phyloP scores from a whole-genome alignment of 1,140 invertebrate species.

The Protaetia brevitarsis region DNA sequence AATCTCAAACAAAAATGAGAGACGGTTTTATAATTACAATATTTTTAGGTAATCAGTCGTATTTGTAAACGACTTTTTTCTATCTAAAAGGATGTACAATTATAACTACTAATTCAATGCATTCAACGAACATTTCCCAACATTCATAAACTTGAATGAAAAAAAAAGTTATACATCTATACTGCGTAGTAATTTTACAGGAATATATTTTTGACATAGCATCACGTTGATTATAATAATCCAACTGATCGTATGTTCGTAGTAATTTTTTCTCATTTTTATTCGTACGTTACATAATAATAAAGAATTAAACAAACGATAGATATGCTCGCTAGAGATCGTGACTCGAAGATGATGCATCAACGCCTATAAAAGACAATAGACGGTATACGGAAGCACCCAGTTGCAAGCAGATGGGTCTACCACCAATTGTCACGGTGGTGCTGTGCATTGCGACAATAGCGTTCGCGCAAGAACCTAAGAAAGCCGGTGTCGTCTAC shows the following conservation, averaged over 20 bases:
- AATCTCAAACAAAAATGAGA: too few relatives aligned
- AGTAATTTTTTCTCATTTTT: background rate
- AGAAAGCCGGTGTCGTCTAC: background rate
- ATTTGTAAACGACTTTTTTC: too few relatives aligned
- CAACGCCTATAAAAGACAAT: conserved; percentile 5
- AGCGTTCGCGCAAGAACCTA: background rate
- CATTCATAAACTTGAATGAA: too few relatives aligned
- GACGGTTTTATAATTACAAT: too few relatives aligned
- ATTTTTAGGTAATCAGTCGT: too few relatives aligned
- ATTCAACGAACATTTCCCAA: too few relatives aligned
- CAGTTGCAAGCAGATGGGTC: background rate
- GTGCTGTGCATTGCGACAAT: conserved; percentile 7
- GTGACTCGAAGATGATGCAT: background rate
- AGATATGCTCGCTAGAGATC: background rate
- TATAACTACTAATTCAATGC: too few relatives aligned
- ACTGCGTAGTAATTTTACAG: too few relatives aligned
- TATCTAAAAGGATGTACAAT: too few relatives aligned
- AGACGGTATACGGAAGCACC: background rate
- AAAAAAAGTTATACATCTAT: too few relatives aligned
- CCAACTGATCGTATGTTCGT: background rate
- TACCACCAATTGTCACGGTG: background rate
- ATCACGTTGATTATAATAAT: background rate
- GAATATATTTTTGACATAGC: background rate
- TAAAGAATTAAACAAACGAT: background rate
- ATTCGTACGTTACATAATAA: background rate